These are phyloP conservation scores for Acanthurus tractus DNA, from an alignment of 2,797 vertebrate genomes.

Conservation along the genomic window DNA sequence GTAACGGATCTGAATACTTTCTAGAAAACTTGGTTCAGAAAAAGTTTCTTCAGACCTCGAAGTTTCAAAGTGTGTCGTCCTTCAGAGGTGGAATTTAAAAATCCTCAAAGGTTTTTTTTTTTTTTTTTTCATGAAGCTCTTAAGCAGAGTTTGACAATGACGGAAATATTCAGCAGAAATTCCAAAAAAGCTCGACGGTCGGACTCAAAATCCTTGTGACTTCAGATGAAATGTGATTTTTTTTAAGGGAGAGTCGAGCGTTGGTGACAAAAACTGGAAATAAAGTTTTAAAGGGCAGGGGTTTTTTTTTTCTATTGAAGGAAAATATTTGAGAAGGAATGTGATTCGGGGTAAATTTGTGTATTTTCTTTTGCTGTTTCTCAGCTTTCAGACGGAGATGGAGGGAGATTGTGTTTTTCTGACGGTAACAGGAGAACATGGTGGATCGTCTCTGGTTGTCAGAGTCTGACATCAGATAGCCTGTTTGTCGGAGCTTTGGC, in stretches of 20 bases:
- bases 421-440: not conserved
- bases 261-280: not conserved
- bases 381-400: not conserved
- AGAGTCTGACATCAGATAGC: constrained; percentile 1
- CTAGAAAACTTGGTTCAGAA: not conserved
- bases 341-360: not conserved
- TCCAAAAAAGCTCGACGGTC: not conserved
- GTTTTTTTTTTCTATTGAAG: not conserved
- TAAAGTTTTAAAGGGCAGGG: no score
- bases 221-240: not conserved
- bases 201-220: not conserved
- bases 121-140: not conserved
- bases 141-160: not conserved
- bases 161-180: not conserved
- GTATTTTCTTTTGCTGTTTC: not conserved
- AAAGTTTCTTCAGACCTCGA: not conserved
- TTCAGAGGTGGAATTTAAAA: not conserved
- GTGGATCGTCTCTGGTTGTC: not conserved
- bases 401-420: not conserved
- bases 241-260: no score
- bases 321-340: not conserved
- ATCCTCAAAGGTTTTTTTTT: not conserved
- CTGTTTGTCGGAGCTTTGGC: not conserved
- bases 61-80: not conserved
- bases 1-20: not conserved